phyloP scores from a whole-genome alignment of 2,113 vertebrate species.

The Muntiacus muntjak region DNA sequence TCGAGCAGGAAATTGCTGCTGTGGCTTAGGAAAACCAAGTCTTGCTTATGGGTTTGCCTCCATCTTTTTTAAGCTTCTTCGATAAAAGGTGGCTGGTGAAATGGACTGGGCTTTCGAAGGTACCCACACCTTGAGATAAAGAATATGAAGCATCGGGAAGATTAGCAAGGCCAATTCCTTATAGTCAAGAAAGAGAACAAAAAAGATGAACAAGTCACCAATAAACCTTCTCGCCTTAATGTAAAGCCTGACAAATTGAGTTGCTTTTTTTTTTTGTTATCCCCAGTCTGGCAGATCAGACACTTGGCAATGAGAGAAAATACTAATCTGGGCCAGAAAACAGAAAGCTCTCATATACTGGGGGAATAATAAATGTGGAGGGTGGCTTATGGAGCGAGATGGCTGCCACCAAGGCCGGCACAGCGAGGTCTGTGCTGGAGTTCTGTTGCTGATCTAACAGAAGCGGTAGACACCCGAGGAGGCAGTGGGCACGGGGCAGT shows the following conservation, averaged over 20 bases:
- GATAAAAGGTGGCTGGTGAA: not conserved
- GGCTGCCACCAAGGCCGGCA: not conserved
- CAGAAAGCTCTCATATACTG: not conserved
- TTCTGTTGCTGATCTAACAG: not conserved
- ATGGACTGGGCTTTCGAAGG: constrained; percentile 51
- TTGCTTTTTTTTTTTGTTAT: not conserved
- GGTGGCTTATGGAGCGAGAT: not conserved
- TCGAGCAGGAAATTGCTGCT: constrained; percentile 48
- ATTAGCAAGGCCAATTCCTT: not conserved
- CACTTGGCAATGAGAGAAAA: constrained; percentile 49
- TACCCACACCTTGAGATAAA: constrained; percentile 44
- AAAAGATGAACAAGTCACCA: not conserved
- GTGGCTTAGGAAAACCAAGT: constrained; percentile 27
- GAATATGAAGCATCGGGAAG: not conserved
- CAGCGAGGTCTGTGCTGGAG: not conserved
- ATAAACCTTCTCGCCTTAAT: not conserved
- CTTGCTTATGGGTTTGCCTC: constrained; percentile 42
- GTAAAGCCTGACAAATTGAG: not conserved
- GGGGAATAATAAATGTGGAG: not conserved
- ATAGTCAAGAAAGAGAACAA: not conserved
- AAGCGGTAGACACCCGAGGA: not conserved
- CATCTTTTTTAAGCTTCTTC: constrained; percentile 55
- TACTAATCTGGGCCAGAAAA: constrained; percentile 29
- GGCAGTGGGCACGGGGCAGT: not conserved
- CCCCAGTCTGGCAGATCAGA: not conserved